Conservation (phyloP, 2,888 invertebrate genomes). For the Eupithecia inturbata region DNA sequence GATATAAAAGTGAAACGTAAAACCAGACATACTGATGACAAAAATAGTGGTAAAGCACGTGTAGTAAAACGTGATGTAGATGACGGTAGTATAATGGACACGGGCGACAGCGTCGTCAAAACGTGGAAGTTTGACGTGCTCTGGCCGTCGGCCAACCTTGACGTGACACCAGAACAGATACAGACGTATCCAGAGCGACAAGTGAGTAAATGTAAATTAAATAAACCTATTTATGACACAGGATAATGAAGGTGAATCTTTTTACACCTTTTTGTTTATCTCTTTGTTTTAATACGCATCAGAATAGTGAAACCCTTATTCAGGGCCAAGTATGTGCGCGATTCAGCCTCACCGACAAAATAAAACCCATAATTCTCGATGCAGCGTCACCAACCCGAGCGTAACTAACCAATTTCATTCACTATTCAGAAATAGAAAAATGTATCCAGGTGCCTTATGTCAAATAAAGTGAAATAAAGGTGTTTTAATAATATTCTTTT, state of each 20-base stretch:
- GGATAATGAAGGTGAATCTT: not conserved
- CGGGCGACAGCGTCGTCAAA: constrained; percentile 73
- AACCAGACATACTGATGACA: not conserved
- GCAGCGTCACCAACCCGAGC: not conserved
- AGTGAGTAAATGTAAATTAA: constrained; percentile 47
- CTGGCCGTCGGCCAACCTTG: constrained; percentile 90
- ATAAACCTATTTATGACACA: too few relatives aligned
- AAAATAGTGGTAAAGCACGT: not conserved
- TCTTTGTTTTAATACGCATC: not conserved
- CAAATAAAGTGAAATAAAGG: too few relatives aligned
- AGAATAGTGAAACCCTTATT: not conserved
- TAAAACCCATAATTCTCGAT: not conserved
- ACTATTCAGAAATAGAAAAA: too few relatives aligned
- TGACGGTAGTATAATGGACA: constrained; percentile 71
- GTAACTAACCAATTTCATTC: not conserved
- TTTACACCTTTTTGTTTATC: not conserved
- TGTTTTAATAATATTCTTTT: too few relatives aligned
- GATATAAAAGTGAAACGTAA: not conserved
- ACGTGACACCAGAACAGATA: constrained; percentile 89
- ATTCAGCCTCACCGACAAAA: not conserved
- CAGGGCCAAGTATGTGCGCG: not conserved
- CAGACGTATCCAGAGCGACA: constrained; percentile 91
- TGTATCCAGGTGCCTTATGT: too few relatives aligned
- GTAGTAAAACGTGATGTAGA: constrained; percentile 62
- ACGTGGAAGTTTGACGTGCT: constrained; percentile 89